Evolutionary conservation across 1,140 invertebrate genomes (phyloP).

Genomic region (Papilio dardanus): DNA sequence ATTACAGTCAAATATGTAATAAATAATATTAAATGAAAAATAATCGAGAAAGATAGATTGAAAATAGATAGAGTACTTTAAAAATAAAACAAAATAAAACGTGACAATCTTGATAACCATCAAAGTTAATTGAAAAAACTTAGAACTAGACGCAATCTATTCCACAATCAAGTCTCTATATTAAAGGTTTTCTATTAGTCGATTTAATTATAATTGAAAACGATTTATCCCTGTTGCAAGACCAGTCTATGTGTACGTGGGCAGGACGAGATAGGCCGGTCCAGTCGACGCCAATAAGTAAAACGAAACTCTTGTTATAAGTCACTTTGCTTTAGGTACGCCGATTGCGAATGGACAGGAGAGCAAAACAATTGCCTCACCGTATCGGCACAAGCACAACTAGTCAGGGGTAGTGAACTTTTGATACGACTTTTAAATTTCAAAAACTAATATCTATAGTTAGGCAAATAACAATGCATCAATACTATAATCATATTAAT

Average conservation of each 20-base stretch:
- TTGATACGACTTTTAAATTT: neutral
- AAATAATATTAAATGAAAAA: too few species aligned
- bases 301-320: slow-evolving; percentile 48
- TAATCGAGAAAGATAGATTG: too few species aligned
- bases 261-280: slow-evolving; percentile 49
- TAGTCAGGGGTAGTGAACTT: slow-evolving; percentile 14
- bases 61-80: too few species aligned
- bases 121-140: slow-evolving; percentile 10
- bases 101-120: neutral
- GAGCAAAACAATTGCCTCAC: slow-evolving; percentile 34
- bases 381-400: slow-evolving; percentile 6
- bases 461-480: too few species aligned
- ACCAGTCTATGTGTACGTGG: slow-evolving; percentile 52
- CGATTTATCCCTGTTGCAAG: slow-evolving; percentile 34
- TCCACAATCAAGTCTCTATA: slow-evolving; percentile 36
- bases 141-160: neutral
- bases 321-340: slow-evolving; percentile 35
- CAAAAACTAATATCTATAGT: too few species aligned
- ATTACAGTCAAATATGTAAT: too few species aligned
- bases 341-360: slow-evolving; percentile 32
- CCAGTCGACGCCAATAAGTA: slow-evolving; percentile 54
- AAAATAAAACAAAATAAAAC: neutral
- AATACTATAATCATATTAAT: too few species aligned
- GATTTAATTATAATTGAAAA: slow-evolving; percentile 40
- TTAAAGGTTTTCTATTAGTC: slow-evolving; percentile 30